Conservation (phyloP, 92 coral and sea anemone genomes). For the Heteractis magnifica region DNA sequence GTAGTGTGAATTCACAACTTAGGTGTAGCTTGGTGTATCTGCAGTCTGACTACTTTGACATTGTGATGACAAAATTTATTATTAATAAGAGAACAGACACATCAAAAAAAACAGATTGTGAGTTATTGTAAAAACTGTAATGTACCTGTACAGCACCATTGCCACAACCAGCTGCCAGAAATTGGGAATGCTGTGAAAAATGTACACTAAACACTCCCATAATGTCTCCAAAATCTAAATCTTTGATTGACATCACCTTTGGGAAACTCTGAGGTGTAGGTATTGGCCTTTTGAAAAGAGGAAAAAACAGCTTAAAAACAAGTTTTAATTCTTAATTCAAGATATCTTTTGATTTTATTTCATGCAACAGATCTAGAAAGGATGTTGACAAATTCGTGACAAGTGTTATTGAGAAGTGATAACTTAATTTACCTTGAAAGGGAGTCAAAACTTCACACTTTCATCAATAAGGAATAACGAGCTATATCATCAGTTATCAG, state of each 20-base stretch:
- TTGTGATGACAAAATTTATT: too few relatives aligned
- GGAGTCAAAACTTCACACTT: conserved; percentile 5
- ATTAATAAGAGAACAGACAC: neutral
- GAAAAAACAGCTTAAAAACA: neutral
- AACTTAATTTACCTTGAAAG: neutral
- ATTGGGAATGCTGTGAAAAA: conserved; percentile 64
- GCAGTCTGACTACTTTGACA: too few relatives aligned
- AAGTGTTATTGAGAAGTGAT: neutral
- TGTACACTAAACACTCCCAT: conserved; percentile 84
- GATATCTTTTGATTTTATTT: neutral
- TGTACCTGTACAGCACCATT: conserved; percentile 90
- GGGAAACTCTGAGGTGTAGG: conserved; percentile 21
- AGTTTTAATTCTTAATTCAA: neutral
- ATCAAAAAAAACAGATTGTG: too few relatives aligned
- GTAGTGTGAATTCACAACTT: too few relatives aligned
- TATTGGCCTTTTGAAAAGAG: neutral
- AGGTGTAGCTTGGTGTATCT: too few relatives aligned
- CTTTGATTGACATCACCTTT: conserved; percentile 58
- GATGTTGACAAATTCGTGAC: neutral
- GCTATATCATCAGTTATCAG: neutral
- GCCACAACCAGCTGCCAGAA: conserved; percentile 88
- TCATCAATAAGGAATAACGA: neutral
- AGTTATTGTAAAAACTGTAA: too few relatives aligned
- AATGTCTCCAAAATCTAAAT: conserved; percentile 89
- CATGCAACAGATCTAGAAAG: neutral